Evolutionary conservation across 2,888 invertebrate genomes (phyloP).

Genomic region (Oscheius sp.): DNA sequence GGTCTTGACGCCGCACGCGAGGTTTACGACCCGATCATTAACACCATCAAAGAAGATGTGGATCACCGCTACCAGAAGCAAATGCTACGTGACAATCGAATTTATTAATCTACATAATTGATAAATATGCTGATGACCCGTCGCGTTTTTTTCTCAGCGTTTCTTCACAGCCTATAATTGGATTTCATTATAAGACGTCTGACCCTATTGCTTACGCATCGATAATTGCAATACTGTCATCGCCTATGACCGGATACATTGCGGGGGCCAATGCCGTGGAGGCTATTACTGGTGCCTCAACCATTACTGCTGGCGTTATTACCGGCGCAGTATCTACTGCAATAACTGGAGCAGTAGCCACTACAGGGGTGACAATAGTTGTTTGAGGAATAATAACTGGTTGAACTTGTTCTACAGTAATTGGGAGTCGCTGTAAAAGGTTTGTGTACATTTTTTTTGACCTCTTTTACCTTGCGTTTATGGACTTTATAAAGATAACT

Average conservation of each 20-base stretch:
- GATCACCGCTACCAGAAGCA: background rate
- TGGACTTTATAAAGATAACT: conserved; percentile 1
- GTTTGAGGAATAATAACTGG: background rate
- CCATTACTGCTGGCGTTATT: background rate
- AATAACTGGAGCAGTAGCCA: background rate
- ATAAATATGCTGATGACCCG: background rate
- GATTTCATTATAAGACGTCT: background rate
- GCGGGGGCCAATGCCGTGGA: conserved; percentile 11
- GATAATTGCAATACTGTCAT: conserved; percentile 18
- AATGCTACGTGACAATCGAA: conserved; percentile 11
- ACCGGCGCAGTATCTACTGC: background rate
- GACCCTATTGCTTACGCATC: conserved; percentile 3
- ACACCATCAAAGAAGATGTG: conserved; percentile 7
- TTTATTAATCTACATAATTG: background rate
- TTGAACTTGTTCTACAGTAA: background rate
- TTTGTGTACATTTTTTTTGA: background rate
- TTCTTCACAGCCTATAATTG: background rate
- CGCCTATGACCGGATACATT: conserved; percentile 22
- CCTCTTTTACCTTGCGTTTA: background rate
- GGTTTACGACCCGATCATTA: conserved; percentile 35
- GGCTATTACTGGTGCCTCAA: background rate
- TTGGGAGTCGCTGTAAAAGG: no score
- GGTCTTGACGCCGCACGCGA: conserved; percentile 49
- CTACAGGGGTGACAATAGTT: no score
- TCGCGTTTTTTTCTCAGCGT: background rate